phyloP scores from a whole-genome alignment of 2,888 invertebrate genomes.

The Acheta domesticus region DNA sequence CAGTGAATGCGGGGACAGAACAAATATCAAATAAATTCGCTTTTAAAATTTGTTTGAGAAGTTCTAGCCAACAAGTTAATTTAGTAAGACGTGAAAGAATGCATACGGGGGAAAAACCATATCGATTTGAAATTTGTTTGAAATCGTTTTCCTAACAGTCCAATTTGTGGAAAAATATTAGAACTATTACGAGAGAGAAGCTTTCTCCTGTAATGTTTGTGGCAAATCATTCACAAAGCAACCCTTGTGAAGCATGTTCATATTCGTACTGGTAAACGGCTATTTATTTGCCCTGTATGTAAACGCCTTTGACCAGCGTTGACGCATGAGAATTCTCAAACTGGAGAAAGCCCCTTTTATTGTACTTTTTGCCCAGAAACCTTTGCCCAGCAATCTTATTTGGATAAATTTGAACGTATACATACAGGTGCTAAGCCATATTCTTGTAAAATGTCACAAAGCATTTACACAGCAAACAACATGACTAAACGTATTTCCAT shows the following conservation, averaged over 20 bases:
- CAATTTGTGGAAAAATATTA: slow-evolving; percentile 43
- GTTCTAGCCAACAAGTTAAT: slow-evolving; percentile 37
- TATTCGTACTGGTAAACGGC: slow-evolving; percentile 40
- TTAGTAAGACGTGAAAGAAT: slow-evolving; percentile 36
- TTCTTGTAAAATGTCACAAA: slow-evolving; percentile 39
- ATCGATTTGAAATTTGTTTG: slow-evolving; percentile 42
- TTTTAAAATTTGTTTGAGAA: slow-evolving; percentile 36
- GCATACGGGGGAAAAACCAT: slow-evolving; percentile 42
- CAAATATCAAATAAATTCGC: neutral
- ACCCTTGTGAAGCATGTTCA: slow-evolving; percentile 39
- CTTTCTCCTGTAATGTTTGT: slow-evolving; percentile 39
- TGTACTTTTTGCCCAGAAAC: slow-evolving; percentile 39
- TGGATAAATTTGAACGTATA: slow-evolving; percentile 39
- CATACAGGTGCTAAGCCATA: slow-evolving; percentile 40
- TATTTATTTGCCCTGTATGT: slow-evolving; percentile 42
- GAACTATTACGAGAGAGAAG: slow-evolving; percentile 43
- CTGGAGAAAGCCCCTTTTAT: slow-evolving; percentile 39
- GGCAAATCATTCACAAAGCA: slow-evolving; percentile 39
- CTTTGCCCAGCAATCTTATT: slow-evolving; percentile 40
- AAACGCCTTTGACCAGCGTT: slow-evolving; percentile 41
- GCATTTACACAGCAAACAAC: slow-evolving; percentile 39
- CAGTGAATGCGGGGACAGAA: no score
- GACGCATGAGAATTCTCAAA: slow-evolving; percentile 39
- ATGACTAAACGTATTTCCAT: slow-evolving; percentile 39
- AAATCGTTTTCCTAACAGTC: slow-evolving; percentile 44